Conservation (phyloP, 2,113 vertebrate species). For the Mus spicilegus region DNA sequence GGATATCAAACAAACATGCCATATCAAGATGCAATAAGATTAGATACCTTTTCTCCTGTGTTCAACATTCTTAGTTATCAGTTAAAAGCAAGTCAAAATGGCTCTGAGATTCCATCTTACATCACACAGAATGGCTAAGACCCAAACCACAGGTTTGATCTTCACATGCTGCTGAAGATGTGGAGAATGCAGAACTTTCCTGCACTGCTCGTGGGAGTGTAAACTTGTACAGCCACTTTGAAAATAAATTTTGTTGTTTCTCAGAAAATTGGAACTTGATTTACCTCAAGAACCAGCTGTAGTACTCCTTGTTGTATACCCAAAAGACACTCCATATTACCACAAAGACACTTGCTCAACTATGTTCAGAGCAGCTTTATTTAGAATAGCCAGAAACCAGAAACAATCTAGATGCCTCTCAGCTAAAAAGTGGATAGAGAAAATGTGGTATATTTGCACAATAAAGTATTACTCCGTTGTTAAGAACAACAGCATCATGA, state of each 20-base stretch:
- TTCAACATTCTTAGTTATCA: background rate
- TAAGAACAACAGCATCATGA: background rate
- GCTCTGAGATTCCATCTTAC: background rate
- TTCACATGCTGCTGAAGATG: background rate
- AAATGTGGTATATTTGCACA: background rate
- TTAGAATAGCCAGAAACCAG: background rate
- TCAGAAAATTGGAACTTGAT: background rate
- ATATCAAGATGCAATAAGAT: background rate
- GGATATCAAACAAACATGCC: background rate
- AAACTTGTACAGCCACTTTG: background rate
- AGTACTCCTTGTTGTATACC: background rate
- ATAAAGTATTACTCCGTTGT: background rate
- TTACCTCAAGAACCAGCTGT: background rate
- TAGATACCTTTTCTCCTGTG: background rate
- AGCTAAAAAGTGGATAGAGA: background rate
- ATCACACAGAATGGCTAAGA: background rate
- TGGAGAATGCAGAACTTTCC: background rate
- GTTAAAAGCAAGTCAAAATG: background rate
- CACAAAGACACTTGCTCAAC: background rate
- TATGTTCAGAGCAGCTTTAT: background rate
- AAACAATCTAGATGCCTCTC: background rate
- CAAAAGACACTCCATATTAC: background rate
- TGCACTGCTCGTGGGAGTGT: background rate
- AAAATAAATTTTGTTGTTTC: background rate
- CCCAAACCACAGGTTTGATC: background rate